These are phyloP conservation scores for Tachuris rubrigastra DNA, from an alignment of 2,113 vertebrate species.

Conservation along the genomic window DNA sequence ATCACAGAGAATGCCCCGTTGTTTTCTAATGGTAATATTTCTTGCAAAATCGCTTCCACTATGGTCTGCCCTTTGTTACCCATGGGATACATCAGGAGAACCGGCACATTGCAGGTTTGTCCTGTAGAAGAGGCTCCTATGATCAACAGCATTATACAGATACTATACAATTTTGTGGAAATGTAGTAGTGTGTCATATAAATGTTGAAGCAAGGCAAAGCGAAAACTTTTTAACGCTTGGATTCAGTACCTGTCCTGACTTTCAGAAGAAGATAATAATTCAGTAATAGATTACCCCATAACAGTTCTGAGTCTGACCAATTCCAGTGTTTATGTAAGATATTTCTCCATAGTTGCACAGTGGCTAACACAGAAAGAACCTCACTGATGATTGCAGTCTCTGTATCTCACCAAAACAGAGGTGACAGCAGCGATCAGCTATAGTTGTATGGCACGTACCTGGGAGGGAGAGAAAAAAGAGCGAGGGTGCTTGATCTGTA, in stretches of 20 bases:
- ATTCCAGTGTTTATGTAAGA: background rate
- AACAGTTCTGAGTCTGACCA: background rate
- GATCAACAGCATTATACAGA: background rate
- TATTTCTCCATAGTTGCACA: background rate
- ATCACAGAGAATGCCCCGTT: background rate
- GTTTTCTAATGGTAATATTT: background rate
- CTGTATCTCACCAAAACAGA: background rate
- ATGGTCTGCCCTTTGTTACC: background rate
- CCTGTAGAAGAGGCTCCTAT: background rate
- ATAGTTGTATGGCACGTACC: background rate
- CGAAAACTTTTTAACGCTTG: background rate
- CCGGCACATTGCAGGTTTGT: background rate
- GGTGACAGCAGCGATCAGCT: background rate
- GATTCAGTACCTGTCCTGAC: background rate
- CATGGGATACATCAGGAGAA: background rate
- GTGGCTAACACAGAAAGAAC: background rate
- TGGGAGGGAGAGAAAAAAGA: background rate
- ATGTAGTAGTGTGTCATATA: rapidly evolving
- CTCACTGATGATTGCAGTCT: background rate
- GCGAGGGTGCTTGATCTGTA: background rate
- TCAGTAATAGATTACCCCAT: background rate
- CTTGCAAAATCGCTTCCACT: background rate
- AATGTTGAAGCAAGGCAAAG: background rate
- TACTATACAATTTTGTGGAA: background rate
- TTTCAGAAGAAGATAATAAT: background rate